Evolutionary conservation across 2,113 vertebrate genomes (phyloP).

Genomic region (Crypturellus undulatus): DNA sequence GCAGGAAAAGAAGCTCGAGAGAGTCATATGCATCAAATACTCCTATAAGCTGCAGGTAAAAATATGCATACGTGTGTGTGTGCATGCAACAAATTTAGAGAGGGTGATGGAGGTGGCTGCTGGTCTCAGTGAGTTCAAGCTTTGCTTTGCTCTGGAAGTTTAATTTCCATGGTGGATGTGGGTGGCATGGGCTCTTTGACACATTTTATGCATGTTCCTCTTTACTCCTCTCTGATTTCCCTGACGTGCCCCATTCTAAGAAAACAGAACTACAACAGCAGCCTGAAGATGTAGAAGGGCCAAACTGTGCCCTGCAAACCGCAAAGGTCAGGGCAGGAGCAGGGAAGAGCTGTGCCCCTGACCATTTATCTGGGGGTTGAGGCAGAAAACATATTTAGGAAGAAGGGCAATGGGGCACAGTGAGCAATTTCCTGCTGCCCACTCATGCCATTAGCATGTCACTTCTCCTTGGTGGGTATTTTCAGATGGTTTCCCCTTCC

Average conservation of each 20-base stretch:
- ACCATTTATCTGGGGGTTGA: background rate
- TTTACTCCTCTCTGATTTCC: background rate
- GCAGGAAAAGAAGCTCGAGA: background rate
- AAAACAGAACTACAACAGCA: background rate
- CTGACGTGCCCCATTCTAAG: background rate
- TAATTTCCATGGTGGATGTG: background rate
- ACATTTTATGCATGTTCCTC: background rate
- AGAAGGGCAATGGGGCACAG: background rate
- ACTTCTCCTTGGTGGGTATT: background rate
- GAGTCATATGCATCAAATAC: background rate
- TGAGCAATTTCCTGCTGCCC: slow-evolving; percentile 33
- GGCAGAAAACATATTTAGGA: background rate
- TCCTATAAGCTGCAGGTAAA: background rate
- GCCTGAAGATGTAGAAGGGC: background rate
- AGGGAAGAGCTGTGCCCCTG: background rate
- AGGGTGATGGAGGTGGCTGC: background rate
- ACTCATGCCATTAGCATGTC: background rate
- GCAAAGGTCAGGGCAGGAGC: background rate
- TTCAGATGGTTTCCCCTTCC: background rate
- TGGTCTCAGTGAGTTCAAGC: background rate
- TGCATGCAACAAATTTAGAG: background rate
- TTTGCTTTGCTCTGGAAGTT: background rate
- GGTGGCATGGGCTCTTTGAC: background rate
- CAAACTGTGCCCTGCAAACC: background rate
- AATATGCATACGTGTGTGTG: background rate